phyloP scores from a whole-genome alignment of 1,140 invertebrate species.

The Neodiprion fabricii region DNA sequence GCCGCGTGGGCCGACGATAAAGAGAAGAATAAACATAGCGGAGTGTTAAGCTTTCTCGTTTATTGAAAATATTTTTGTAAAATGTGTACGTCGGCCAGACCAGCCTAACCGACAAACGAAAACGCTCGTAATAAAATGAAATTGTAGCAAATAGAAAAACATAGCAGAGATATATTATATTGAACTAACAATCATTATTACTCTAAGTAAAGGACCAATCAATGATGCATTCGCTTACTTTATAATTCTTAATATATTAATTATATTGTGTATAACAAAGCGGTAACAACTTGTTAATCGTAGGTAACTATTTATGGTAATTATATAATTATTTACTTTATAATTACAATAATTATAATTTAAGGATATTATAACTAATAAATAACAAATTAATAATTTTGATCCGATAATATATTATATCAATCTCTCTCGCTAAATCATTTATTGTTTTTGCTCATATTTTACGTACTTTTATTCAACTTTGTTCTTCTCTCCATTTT shows the following conservation, averaged over 20 bases:
- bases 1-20: not conserved
- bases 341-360: slow-evolving; percentile 57
- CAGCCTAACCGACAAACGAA: slow-evolving; percentile 51
- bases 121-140: slow-evolving; percentile 47
- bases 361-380: slow-evolving; percentile 54
- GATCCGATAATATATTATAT: slow-evolving; percentile 18
- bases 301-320: slow-evolving; percentile 53
- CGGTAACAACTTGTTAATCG: slow-evolving; percentile 60
- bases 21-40: slow-evolving; percentile 26
- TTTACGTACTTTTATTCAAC: slow-evolving; percentile 13
- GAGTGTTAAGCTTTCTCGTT: slow-evolving; percentile 54
- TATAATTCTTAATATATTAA: slow-evolving; percentile 56
- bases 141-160: slow-evolving; percentile 47
- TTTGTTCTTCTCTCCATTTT: slow-evolving; percentile 27
- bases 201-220: slow-evolving; percentile 50
- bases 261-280: slow-evolving; percentile 60
- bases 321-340: slow-evolving; percentile 51
- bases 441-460: slow-evolving; percentile 11
- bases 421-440: slow-evolving; percentile 8
- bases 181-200: slow-evolving; percentile 29
- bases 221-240: slow-evolving; percentile 52
- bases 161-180: slow-evolving; percentile 33
- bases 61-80: slow-evolving; percentile 58
- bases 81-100: slow-evolving; percentile 54
- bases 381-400: slow-evolving; percentile 42